A percentile compares a stretch with the other conserved stretches of the same genome.
Evolutionary conservation across 2,888 invertebrate species (phyloP).

Genomic region (Campoplex capitator): DNA sequence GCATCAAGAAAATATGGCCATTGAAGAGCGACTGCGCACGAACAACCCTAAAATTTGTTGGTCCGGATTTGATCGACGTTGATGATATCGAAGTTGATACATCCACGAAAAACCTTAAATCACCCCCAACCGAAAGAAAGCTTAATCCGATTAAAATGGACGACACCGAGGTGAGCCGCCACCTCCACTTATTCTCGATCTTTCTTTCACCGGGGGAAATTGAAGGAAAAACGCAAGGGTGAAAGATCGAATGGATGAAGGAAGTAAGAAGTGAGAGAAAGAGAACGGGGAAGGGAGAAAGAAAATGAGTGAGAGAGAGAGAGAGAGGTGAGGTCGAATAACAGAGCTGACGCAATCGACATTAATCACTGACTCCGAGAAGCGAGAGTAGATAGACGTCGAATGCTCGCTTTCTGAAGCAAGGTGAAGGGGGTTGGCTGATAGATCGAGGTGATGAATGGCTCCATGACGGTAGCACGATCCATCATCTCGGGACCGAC

Average conservation of each 20-base stretch:
- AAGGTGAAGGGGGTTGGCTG: conserved; percentile 82
- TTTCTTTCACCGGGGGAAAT: conserved; percentile 7
- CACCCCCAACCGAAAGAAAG: not conserved
- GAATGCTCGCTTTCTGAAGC: conserved; percentile 83
- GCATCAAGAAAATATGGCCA: not conserved
- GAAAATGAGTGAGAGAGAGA: conserved; percentile 71
- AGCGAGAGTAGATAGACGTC: conserved; percentile 83
- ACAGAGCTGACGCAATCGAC: conserved; percentile 81
- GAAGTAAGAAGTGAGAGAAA: conserved; percentile 40
- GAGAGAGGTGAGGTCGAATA: conserved; percentile 80
- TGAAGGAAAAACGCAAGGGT: conserved; percentile 58
- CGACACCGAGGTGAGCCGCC: conserved; percentile 56
- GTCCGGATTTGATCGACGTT: conserved; percentile 56
- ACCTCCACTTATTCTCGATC: conserved; percentile 38
- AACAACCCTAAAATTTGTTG: conserved; percentile 2
- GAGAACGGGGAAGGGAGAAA: conserved; percentile 25
- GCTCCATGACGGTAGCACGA: conserved; percentile 82
- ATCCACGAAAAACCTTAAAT: not conserved
- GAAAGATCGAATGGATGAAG: conserved; percentile 46
- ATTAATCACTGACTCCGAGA: conserved; percentile 83
- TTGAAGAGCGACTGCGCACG: not conserved
- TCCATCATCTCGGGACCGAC: conserved; percentile 81
- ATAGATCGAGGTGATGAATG: conserved; percentile 85
- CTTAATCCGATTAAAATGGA: conserved; percentile 9
- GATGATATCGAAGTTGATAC: conserved; percentile 47